Base-by-base conservation (phyloP, 2,888 invertebrate species). In the Orthosia cruda region DNA sequence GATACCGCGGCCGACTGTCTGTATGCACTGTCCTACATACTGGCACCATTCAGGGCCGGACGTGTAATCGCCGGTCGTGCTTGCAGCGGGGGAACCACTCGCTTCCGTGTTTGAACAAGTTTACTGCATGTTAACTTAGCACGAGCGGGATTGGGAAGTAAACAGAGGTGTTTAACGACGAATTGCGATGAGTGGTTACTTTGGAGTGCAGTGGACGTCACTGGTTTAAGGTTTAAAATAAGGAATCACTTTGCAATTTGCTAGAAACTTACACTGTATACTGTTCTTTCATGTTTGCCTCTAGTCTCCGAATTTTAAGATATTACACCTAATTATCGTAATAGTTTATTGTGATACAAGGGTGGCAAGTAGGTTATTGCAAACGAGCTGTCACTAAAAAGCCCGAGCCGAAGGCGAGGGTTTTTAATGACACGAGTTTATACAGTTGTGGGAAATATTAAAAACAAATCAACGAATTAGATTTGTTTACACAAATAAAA, bases 11-110 rank as follows among this genome's bases (percentile, higher is more conserved):
- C 57, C 26, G 45, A 26, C 55, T 76, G 55, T 73, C 40, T 59
- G 47, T 62, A 32, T 75, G 80, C 67, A 62, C 59, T 73, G 80
- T 23, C 70, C 82, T 70, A 77, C 26, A 75, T 77, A 70, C 61
- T 45, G 20, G 61, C 40, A 3, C 23, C 55, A 77, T 70, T 82
- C 57, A 78, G 26, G 12, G 55, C 57, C 71, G 68, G 74, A 77
- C 61, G 50, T 71, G 68, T 82, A 69, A 71, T 71, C 71, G 54
- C 66, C 77, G 73, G 67, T 20, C 66, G 72, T 16, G 63, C 52
- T 40, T 40, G 40, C 40, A 40, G 58, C 3, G 47, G 20, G 13
- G 18, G 18, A 55, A 57, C 70, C 77, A 58, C 54, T 68, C 67
- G 57, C 57, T 81, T 68, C 77, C 55, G 55, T 71, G 57, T 71